phyloP scores from a whole-genome alignment of 2,113 vertebrate species.

The Psittacara wagleri region DNA sequence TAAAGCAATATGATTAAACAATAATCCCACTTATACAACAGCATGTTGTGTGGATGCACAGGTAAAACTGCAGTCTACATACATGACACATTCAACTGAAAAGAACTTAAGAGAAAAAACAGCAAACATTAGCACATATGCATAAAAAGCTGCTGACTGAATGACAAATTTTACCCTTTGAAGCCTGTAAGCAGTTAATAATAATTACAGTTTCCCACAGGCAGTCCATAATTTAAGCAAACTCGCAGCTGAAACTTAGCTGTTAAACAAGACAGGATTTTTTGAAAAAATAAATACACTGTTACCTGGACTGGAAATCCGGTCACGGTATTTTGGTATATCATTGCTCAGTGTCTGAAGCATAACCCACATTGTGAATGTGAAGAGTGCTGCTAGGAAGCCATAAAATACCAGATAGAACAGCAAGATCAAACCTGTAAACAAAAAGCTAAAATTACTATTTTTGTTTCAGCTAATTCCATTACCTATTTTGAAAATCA shows the following conservation, averaged over 20 bases:
- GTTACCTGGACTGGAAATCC: slow-evolving; percentile 90
- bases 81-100: neutral
- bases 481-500: neutral
- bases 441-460: slow-evolving; percentile 9
- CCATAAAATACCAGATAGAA: slow-evolving; percentile 97
- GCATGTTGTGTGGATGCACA: neutral
- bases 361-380: slow-evolving; percentile 97
- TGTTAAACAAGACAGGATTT: neutral
- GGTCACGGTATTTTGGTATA: slow-evolving; percentile 89
- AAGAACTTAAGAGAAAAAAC: neutral
- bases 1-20: neutral
- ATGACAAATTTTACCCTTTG: neutral
- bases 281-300: slow-evolving; percentile 19
- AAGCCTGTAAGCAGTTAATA: neutral
- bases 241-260: neutral
- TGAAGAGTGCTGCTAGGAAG: slow-evolving; percentile 93
- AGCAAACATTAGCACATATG: neutral
- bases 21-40: neutral
- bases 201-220: neutral
- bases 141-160: neutral
- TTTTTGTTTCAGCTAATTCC: neutral
- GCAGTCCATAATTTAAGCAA: neutral
- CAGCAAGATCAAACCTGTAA: slow-evolving; percentile 89
- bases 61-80: neutral
- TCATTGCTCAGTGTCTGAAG: slow-evolving; percentile 91